phyloP scores from a whole-genome alignment of 2,797 vertebrate genomes.

The Rhinichthys osculus region DNA sequence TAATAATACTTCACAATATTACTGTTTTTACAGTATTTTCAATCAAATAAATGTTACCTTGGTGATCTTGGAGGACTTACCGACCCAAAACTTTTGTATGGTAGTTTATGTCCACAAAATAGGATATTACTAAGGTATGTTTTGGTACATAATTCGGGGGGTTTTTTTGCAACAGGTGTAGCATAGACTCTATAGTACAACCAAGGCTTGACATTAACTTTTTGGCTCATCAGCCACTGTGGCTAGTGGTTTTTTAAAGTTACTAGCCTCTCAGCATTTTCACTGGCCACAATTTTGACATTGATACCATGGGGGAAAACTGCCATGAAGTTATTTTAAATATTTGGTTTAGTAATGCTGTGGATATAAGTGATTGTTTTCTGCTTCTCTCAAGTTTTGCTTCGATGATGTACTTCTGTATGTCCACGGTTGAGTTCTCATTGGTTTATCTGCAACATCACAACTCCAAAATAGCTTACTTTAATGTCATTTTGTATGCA shows the following conservation, averaged over 20 bases:
- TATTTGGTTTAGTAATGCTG: not conserved
- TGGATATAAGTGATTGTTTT: not conserved
- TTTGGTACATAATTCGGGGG: too few species aligned
- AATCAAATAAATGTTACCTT: not conserved
- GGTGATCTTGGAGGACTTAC: not conserved
- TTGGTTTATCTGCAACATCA: not conserved
- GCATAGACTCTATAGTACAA: too few species aligned
- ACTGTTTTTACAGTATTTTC: not conserved
- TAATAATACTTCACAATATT: not conserved
- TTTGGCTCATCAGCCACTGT: too few species aligned
- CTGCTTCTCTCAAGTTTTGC: not conserved
- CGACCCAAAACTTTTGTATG: not conserved
- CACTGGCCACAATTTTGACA: too few species aligned
- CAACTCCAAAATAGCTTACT: conserved; percentile 16
- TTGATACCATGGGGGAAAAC: too few species aligned
- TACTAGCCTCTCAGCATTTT: too few species aligned
- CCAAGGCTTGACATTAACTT: conserved; percentile 6
- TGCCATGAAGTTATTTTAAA: too few species aligned
- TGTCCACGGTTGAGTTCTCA: not conserved
- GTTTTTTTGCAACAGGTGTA: not conserved
- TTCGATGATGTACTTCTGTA: not conserved
- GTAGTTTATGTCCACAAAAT: not conserved
- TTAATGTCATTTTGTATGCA: conserved; percentile 27
- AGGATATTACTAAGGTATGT: not conserved
- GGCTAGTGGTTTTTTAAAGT: too few species aligned